A percentile compares a stretch with the other conserved stretches of the same genome.
These are phyloP conservation scores for Latheticus oryzae DNA, from an alignment of 2,888 invertebrate species.

Conservation along the genomic window DNA sequence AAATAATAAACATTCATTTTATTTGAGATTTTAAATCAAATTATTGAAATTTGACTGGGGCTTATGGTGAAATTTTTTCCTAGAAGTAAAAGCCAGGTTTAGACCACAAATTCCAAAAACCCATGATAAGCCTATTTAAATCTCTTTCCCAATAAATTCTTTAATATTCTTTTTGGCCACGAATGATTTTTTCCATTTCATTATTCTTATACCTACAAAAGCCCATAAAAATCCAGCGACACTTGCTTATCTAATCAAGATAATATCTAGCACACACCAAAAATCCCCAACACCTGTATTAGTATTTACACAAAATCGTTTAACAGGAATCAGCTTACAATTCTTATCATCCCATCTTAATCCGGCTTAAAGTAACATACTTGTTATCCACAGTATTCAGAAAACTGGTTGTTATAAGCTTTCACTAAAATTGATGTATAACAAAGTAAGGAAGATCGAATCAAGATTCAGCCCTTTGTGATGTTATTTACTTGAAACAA, in stretches of 20 bases:
- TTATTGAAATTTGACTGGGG: no score
- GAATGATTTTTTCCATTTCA: no score
- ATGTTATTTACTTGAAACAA: not conserved
- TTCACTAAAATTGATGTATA: conserved; percentile 10
- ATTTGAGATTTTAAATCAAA: no score
- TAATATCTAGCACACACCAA: conserved; percentile 10
- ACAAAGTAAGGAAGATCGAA: not conserved
- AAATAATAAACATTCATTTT: not conserved
- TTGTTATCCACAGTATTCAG: conserved; percentile 29
- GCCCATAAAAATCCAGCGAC: no score
- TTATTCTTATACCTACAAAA: no score
- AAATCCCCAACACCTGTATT: not conserved
- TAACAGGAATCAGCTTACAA: conserved; percentile 15
- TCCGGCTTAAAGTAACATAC: conserved; percentile 29
- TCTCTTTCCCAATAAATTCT: no score
- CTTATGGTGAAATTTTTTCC: no score
- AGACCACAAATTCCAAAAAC: no score
- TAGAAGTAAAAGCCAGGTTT: no score
- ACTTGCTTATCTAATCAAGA: conserved; percentile 2
- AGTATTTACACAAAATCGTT: conserved; percentile 21
- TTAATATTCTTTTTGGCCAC: no score
- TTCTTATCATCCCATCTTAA: conserved; percentile 26
- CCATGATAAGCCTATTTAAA: no score
- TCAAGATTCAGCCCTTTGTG: conserved; percentile 3
- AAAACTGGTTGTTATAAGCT: conserved; percentile 5